Percentiles rank a stretch among this genome's conserved stretches.
These are phyloP conservation scores for Cheilosia vernalis DNA, from an alignment of 2,888 invertebrate genomes.

Conservation along the genomic window DNA sequence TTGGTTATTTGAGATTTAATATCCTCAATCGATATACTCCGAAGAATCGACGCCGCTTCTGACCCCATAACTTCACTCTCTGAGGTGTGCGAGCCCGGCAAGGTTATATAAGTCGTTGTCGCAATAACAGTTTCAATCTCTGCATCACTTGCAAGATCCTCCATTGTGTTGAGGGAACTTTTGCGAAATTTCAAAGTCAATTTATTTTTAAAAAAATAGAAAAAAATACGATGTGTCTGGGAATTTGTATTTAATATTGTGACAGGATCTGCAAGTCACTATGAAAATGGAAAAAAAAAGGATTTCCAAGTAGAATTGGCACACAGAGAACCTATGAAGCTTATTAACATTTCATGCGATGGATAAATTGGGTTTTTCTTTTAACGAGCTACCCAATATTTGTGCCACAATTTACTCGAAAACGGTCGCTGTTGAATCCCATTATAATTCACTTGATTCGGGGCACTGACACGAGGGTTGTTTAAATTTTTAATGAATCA, in stretches of 20 bases:
- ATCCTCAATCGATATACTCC: background rate
- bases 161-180: conserved; percentile 16
- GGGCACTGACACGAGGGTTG: conserved; percentile 9
- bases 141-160: conserved; percentile 36
- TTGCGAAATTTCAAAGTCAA: conserved; percentile 21
- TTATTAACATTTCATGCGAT: conserved; percentile 26
- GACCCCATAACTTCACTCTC: conserved; percentile 46
- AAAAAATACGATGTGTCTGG: background rate
- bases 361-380: background rate
- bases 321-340: background rate
- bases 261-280: conserved; percentile 25
- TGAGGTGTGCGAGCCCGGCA: conserved; percentile 52
- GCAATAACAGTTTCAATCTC: conserved; percentile 66
- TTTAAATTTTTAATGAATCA: conserved; percentile 51
- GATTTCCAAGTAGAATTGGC: background rate
- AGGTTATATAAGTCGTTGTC: conserved; percentile 61
- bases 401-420: conserved; percentile 28
- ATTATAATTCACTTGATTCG: conserved; percentile 7
- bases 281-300: conserved; percentile 2
- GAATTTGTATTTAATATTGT: conserved; percentile 1
- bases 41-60: background rate
- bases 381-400: background rate
- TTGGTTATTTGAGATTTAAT: background rate
- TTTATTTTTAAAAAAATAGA: background rate
- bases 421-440: conserved; percentile 24